Base-by-base conservation (phyloP, 2,888 invertebrate species). In the Ophion ellenae region DNA sequence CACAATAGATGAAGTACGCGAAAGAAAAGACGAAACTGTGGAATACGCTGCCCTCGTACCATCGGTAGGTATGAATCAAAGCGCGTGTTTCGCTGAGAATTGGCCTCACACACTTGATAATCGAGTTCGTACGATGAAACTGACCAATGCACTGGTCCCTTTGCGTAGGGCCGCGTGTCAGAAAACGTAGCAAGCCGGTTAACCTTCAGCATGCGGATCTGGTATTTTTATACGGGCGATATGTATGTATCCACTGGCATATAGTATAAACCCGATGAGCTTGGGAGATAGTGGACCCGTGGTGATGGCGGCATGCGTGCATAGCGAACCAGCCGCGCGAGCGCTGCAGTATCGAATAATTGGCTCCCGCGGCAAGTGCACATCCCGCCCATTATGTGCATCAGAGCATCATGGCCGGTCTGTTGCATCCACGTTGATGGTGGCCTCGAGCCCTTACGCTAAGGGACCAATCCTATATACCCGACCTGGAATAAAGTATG, bases 321-420 rank as follows among this genome's bases (percentile, higher is more conserved):
- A 77, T 73, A 76, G 74, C 73, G 83, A 86, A 81, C 83, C 86
- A 83, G 82, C 76, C 79, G 83, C 83, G 85, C 78, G 85, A 76
- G 73, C 71, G 57, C 82, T 82, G 75, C 82, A 85, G 83, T 92
- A 93, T 94, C 93, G 93, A 94, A 93, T 94, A 94, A 93, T 94
- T 94, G 94, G 94, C 93, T 94, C 94, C 93, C 90, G 93, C 93
- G 93, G 94, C 94, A 94, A 94, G 93, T 93, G 94, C 93, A 90
- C 93, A 93, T 93, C 92, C 93, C 92, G 92, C 91, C 93, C 92
- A 93, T 93, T 93, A 93, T 92, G 93, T 92, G 93, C 93, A 93
- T 92, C 93, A 91, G 90, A 91, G 92, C 92, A 89, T 91, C 92
- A 91, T 92, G 91, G 90, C 91, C 90, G 88, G 82, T 86, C 81